Evolutionary conservation across 2,888 invertebrate genomes (phyloP), one percentile per base, ranked within the genome.

Genomic region (Anticlea derivata): DNA sequence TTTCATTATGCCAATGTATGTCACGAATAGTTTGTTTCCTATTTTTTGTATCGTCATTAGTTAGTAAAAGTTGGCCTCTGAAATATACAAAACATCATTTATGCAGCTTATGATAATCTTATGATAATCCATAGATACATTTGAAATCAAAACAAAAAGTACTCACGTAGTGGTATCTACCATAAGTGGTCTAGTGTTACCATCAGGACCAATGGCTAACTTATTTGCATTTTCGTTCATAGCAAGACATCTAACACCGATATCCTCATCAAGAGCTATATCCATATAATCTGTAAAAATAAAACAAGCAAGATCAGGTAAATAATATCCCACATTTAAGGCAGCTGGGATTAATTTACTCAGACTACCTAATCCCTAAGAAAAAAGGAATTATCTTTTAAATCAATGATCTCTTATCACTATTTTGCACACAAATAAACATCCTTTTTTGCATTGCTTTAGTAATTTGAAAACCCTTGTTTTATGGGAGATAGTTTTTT

Each of bases 101-200:
- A n/a, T n/a, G n/a, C n/a, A n/a, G n/a, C n/a, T n/a, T n/a, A n/a
- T n/a, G n/a, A n/a, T n/a, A n/a, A n/a, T n/a, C n/a, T n/a, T n/a
- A n/a, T n/a, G n/a, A n/a, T n/a, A n/a, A n/a, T n/a, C n/a, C n/a
- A n/a, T n/a, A n/a, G n/a, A n/a, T n/a, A n/a, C n/a, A 17, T 8
- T 2, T 30, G 6, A 8, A 22, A 31, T 27, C n/a, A 31, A 30
- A 30, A 33, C 49, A 50, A 69, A 63, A 54, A 58, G 51, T 60
- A 81, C 87, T 57, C 80, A 86, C 86, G 59, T 80, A 70, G 69
- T 69, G n/a, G 80, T 65, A 66, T 90, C 87, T 60, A 86, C 58
- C 60, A 88, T 61, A 57, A 84, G 43, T 20, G 89, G 89, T 62
- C 66, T 77, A 68, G 68, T 75, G 55, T 83, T 83, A 65, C 83